Evolutionary conservation across 2,888 invertebrate genomes (phyloP).

Genomic region (Xylophagus ater): DNA sequence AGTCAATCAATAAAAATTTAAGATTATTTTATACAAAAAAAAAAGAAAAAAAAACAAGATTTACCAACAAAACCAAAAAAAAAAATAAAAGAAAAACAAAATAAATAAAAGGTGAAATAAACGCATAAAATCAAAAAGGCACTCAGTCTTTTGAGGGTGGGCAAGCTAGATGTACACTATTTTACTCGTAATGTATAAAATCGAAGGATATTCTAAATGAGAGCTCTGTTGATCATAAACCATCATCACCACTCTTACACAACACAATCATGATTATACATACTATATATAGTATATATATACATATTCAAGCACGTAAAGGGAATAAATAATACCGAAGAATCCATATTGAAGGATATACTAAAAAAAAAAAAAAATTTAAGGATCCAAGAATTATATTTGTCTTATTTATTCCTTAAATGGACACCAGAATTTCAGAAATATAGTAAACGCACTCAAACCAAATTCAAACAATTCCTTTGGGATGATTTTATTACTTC

Average conservation of each 20-base stretch:
- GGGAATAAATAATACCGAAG: slow-evolving; percentile 14
- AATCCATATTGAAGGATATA: too few relatives aligned
- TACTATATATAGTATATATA: background rate
- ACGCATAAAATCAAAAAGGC: background rate
- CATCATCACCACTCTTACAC: background rate
- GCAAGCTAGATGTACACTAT: too few relatives aligned
- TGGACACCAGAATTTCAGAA: too few relatives aligned
- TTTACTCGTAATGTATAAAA: too few relatives aligned
- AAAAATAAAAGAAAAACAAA: slow-evolving; percentile 9
- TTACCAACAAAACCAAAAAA: background rate
- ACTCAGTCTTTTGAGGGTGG: background rate
- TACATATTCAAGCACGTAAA: slow-evolving; percentile 11
- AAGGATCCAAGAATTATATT: too few relatives aligned
- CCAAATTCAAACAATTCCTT: too few relatives aligned
- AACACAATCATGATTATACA: background rate
- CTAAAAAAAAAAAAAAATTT: too few relatives aligned
- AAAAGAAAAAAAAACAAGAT: slow-evolving; percentile 4
- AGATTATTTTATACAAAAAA: background rate
- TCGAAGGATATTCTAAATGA: too few relatives aligned
- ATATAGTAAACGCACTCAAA: slow-evolving; percentile 7
- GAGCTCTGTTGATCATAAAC: slow-evolving; percentile 11
- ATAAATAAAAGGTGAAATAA: slow-evolving; percentile 1
- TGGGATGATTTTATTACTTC: slow-evolving; percentile 19
- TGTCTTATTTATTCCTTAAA: too few relatives aligned
- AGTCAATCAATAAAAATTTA: slow-evolving; percentile 6